Evolutionary conservation across 2,797 vertebrate species (phyloP).

Genomic region (Coranthus polyacanthus): DNA sequence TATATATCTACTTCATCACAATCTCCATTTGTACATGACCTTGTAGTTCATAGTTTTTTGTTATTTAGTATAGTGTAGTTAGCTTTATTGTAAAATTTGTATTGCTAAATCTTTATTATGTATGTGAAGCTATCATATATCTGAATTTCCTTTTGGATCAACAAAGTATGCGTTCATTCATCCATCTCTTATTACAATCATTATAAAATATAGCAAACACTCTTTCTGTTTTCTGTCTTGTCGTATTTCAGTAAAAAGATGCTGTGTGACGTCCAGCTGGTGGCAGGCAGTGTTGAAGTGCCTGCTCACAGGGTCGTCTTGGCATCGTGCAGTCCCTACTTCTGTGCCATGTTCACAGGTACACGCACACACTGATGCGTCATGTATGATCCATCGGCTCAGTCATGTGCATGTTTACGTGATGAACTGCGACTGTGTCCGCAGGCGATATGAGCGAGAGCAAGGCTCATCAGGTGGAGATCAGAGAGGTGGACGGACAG

Average conservation of each 20-base stretch:
- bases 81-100: too few relatives aligned
- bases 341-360: constrained; percentile 99
- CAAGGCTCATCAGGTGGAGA: constrained; percentile 95
- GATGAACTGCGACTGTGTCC: constrained; percentile 14
- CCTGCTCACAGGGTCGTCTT: constrained; percentile 95
- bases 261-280: constrained; percentile 95
- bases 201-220: not conserved
- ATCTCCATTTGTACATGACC: too few relatives aligned
- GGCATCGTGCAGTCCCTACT: constrained; percentile 96
- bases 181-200: too few relatives aligned
- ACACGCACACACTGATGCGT: constrained; percentile 17
- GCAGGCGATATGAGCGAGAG: constrained; percentile 98
- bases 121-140: too few relatives aligned
- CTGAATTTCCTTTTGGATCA: too few relatives aligned
- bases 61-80: too few relatives aligned
- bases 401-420: not conserved
- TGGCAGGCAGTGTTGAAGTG: constrained; percentile 92
- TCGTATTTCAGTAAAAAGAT: constrained; percentile 88
- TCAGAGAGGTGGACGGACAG: constrained; percentile 94
- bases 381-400: not conserved
- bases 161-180: too few relatives aligned
- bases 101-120: too few relatives aligned
- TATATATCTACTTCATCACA: too few relatives aligned
- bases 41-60: too few relatives aligned
- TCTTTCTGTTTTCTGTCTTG: not conserved